Conservation (phyloP, 1,140 invertebrate genomes). For the Lordiphosa mommai region DNA sequence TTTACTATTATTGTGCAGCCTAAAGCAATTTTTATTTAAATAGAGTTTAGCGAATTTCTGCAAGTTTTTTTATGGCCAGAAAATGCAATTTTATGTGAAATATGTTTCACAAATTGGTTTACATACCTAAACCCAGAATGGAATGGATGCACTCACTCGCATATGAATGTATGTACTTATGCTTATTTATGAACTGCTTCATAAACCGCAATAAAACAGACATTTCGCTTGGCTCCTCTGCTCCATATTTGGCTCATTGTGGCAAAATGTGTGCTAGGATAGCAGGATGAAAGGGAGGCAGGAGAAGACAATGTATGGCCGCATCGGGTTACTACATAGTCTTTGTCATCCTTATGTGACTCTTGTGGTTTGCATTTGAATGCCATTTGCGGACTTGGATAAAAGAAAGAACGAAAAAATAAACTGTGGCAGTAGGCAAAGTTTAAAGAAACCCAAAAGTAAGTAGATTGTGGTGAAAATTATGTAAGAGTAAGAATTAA, state of each 20-base stretch:
- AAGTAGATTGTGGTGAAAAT: background rate
- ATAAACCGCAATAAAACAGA: constrained; percentile 69
- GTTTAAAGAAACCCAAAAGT: constrained; percentile 33
- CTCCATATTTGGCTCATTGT: constrained; percentile 43
- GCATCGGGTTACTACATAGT: constrained; percentile 39
- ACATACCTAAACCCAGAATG: constrained; percentile 26
- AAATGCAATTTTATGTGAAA: constrained; percentile 47
- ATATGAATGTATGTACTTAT: constrained; percentile 19
- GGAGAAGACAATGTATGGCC: constrained; percentile 50
- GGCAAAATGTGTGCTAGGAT: constrained; percentile 36
- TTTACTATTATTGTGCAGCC: constrained; percentile 8
- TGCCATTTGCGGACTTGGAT: constrained; percentile 66
- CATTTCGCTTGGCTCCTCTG: constrained; percentile 32
- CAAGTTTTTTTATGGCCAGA: constrained; percentile 25
- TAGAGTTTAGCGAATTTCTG: constrained; percentile 13
- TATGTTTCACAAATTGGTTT: constrained; percentile 34
- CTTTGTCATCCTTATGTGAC: constrained; percentile 58
- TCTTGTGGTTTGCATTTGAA: constrained; percentile 68
- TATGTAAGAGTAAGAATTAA: too few relatives aligned
- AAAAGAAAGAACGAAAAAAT: too few relatives aligned
- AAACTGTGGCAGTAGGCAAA: constrained; percentile 56
- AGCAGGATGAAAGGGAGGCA: background rate
- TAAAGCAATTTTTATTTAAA: constrained; percentile 13
- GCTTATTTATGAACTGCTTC: constrained; percentile 69
- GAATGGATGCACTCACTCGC: constrained; percentile 8